A percentile compares a stretch with the other conserved stretches of the same genome.
Evolutionary conservation across 2,113 vertebrate genomes (phyloP).

Genomic region (Myrmecophaga tridactyla): DNA sequence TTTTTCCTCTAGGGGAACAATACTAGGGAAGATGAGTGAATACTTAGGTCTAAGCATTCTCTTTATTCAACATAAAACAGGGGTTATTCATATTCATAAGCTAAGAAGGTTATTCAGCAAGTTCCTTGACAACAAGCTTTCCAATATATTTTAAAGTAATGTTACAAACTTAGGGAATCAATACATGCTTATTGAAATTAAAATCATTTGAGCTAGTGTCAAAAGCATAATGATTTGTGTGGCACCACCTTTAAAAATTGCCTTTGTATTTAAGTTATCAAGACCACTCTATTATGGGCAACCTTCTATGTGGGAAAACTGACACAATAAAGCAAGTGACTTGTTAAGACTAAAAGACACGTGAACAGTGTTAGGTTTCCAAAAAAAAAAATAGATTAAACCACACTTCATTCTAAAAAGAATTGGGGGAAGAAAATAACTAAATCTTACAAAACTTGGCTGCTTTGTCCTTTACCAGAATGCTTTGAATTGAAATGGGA

Average conservation of each 20-base stretch:
- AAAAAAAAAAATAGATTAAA: not conserved
- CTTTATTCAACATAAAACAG: conserved; percentile 12
- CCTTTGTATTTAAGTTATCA: conserved; percentile 4
- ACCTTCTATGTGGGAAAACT: not conserved
- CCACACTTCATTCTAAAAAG: not conserved
- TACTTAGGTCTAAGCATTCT: not conserved
- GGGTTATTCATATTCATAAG: not conserved
- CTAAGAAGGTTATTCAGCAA: not conserved
- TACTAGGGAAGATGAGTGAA: conserved; percentile 4
- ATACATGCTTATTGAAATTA: not conserved
- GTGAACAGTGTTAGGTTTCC: not conserved
- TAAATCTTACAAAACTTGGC: not conserved
- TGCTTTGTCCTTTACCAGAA: not conserved
- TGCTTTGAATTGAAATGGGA: not conserved
- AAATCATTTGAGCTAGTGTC: not conserved
- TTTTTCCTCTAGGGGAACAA: not conserved
- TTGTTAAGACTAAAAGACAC: not conserved
- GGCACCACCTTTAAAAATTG: not conserved
- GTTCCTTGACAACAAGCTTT: not conserved
- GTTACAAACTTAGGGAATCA: not conserved
- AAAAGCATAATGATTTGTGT: not conserved
- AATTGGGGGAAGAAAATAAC: not conserved
- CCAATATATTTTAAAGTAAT: not conserved
- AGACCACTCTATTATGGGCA: not conserved
- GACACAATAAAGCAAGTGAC: not conserved